Conservation (phyloP, 1,140 invertebrate species). For the Scaptomyza montana region DNA sequence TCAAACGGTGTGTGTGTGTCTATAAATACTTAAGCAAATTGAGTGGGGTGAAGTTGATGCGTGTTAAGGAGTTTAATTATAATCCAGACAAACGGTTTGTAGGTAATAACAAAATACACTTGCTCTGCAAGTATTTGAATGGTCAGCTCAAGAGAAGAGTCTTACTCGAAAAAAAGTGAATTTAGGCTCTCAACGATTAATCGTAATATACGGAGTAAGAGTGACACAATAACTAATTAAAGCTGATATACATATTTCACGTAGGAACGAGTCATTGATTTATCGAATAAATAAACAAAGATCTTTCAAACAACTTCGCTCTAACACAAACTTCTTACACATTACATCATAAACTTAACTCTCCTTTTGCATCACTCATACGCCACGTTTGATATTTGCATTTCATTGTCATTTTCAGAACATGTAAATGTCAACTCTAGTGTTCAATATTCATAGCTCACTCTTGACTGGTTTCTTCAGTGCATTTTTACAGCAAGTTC, state of each 20-base stretch:
- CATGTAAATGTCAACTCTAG: conserved; percentile 8
- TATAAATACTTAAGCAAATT: conserved; percentile 5
- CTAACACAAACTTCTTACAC: too few relatives aligned
- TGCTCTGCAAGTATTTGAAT: neutral
- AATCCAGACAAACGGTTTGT: conserved; percentile 25
- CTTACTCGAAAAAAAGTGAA: neutral
- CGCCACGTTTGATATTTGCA: neutral
- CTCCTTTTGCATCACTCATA: neutral
- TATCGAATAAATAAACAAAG: too few relatives aligned
- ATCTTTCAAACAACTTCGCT: too few relatives aligned
- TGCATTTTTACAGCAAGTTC: conserved; percentile 62
- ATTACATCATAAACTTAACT: too few relatives aligned
- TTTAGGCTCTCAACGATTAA: neutral
- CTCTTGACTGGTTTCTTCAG: conserved; percentile 7
- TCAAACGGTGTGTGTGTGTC: conserved; percentile 1
- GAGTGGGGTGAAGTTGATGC: conserved; percentile 1
- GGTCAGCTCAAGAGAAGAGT: neutral
- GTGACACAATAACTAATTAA: neutral
- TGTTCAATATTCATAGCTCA: conserved; percentile 19
- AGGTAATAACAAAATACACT: neutral
- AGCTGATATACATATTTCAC: neutral
- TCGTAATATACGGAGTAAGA: neutral
- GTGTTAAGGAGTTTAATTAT: conserved; percentile 36
- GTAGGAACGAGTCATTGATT: too few relatives aligned
- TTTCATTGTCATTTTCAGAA: conserved; percentile 10